Conservation (phyloP, 1,140 invertebrate genomes). For the Drosophila parabipectinata region DNA sequence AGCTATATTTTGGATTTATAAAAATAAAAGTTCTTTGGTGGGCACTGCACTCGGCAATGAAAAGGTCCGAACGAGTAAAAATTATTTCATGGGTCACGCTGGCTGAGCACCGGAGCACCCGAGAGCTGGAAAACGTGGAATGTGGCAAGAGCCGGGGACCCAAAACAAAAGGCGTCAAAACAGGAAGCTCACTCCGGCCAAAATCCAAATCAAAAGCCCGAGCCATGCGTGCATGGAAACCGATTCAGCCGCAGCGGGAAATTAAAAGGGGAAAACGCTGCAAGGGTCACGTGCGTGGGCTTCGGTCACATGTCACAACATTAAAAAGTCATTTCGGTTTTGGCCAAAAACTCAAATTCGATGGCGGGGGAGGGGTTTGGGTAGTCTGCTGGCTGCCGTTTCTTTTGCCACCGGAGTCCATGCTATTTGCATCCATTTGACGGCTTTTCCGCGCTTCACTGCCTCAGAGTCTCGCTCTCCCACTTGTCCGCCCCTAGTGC, state of each 20-base stretch:
- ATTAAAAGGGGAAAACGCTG: conserved; percentile 15
- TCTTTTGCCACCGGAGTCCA: conserved; percentile 16
- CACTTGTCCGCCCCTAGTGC: neutral
- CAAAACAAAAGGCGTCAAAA: conserved; percentile 49
- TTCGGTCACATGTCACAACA: conserved; percentile 35
- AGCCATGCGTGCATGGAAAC: conserved; percentile 43
- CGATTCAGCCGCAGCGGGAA: conserved; percentile 1
- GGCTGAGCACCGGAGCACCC: conserved; percentile 12
- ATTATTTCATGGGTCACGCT: conserved; percentile 63
- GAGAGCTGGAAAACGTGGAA: conserved; percentile 22
- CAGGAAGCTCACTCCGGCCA: conserved; percentile 17
- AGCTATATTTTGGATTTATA: conserved; percentile 15
- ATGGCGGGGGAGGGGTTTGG: neutral
- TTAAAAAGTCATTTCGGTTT: conserved; percentile 41
- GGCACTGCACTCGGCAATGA: conserved; percentile 15
- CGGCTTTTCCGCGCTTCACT: conserved; percentile 66
- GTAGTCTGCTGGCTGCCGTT: conserved; percentile 25
- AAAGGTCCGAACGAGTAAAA: conserved; percentile 43
- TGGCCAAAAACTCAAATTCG: conserved; percentile 7
- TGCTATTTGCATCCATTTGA: conserved; percentile 50
- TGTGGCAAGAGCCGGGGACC: neutral
- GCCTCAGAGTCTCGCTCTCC: conserved; percentile 32
- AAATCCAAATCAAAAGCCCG: conserved; percentile 37
- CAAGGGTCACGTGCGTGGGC: conserved; percentile 20
- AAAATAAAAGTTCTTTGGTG: conserved; percentile 43